These are phyloP conservation scores for Penaeus vannamei DNA, from an alignment of 1,140 invertebrate species.

Conservation along the genomic window DNA sequence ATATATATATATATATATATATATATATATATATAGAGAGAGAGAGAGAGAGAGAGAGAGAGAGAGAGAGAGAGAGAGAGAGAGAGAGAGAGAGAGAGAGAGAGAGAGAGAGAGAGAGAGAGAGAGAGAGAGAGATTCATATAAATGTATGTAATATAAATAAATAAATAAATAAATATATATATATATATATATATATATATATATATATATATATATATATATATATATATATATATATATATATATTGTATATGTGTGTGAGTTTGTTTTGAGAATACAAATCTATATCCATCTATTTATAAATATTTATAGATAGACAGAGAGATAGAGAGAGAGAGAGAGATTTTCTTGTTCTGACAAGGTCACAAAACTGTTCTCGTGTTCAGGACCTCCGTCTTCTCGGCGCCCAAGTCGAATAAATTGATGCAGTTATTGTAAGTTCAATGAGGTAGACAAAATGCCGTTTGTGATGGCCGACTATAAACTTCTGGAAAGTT, in stretches of 20 bases:
- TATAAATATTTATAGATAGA: too few relatives aligned
- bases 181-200: slow-evolving; percentile 25
- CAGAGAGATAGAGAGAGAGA: too few relatives aligned
- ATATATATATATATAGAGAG: too few relatives aligned
- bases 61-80: too few relatives aligned
- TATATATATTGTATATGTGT: too few relatives aligned
- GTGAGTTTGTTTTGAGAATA: too few relatives aligned
- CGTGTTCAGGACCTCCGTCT: background rate
- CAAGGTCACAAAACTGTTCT: background rate
- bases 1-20: too few relatives aligned
- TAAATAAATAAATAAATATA: background rate
- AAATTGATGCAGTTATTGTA: slow-evolving; percentile 62
- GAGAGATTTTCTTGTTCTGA: background rate
- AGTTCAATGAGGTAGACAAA: slow-evolving; percentile 58
- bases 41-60: too few relatives aligned
- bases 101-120: too few relatives aligned
- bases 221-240: too few relatives aligned
- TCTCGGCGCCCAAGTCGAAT: slow-evolving; percentile 50
- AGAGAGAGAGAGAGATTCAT: background rate
- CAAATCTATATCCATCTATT: too few relatives aligned
- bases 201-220: too few relatives aligned
- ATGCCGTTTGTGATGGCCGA: slow-evolving; percentile 44
- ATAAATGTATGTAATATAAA: background rate
- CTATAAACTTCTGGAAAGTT: slow-evolving; percentile 35
- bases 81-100: fast-evolving